phyloP scores from a whole-genome alignment of 2,797 vertebrate genomes.

The Argya squamiceps region DNA sequence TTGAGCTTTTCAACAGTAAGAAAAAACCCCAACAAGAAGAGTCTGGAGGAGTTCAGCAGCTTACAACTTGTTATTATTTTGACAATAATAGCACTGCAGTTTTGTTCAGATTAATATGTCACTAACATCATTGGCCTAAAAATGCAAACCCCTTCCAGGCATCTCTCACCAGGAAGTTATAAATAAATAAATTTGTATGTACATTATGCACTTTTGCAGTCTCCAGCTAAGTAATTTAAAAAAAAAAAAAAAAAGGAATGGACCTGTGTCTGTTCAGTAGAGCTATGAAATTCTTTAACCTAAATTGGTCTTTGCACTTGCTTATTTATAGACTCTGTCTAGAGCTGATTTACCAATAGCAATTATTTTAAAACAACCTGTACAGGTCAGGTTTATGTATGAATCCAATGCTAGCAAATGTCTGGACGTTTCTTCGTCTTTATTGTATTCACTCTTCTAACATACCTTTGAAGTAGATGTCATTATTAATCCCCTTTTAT shows the following conservation, averaged over 20 bases:
- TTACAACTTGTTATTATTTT: slow-evolving; percentile 11
- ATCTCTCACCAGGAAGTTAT: not conserved
- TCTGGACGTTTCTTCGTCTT: not conserved
- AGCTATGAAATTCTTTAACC: not conserved
- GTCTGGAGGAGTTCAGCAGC: slow-evolving; percentile 1
- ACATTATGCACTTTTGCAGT: not conserved
- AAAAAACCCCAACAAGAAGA: not conserved
- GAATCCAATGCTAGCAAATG: not conserved
- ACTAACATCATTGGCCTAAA: not conserved
- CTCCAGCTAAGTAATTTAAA: not conserved
- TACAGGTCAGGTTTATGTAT: not conserved
- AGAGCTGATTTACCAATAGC: not conserved
- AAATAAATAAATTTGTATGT: not conserved
- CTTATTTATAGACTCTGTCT: not conserved
- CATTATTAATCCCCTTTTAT: not conserved
- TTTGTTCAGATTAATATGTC: slow-evolving; percentile 19
- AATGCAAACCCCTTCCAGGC: not conserved
- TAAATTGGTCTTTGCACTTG: not conserved
- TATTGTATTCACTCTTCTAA: not conserved
- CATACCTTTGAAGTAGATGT: not conserved
- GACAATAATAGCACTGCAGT: not conserved
- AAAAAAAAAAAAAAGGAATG: not conserved
- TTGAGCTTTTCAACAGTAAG: slow-evolving; percentile 17
- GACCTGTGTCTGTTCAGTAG: not conserved
- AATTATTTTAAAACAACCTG: not conserved